These are phyloP conservation scores for Drosophila buzzatii DNA, from an alignment of 2,888 invertebrate genomes.

Conservation along the genomic window DNA sequence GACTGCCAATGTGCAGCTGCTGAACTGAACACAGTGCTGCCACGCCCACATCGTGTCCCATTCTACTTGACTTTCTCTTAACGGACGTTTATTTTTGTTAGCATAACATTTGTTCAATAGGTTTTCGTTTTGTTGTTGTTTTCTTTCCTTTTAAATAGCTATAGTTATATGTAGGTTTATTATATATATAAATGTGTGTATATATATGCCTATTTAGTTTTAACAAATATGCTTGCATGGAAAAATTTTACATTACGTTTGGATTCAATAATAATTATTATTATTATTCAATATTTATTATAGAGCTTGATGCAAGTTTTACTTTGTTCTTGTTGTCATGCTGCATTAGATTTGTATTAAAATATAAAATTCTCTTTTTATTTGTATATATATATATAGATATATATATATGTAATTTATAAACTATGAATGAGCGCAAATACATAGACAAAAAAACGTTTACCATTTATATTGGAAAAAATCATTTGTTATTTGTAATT, in stretches of 20 bases:
- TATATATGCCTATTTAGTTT: slow-evolving; percentile 46
- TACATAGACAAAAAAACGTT: slow-evolving; percentile 62
- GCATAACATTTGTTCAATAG: slow-evolving; percentile 45
- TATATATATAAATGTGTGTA: slow-evolving; percentile 35
- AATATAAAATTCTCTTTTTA: slow-evolving; percentile 65
- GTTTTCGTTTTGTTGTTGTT: slow-evolving; percentile 12
- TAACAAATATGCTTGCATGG: slow-evolving; percentile 57
- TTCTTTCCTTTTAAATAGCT: slow-evolving; percentile 41
- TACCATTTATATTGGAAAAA: slow-evolving; percentile 54
- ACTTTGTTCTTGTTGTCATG: slow-evolving; percentile 60
- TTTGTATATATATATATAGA: slow-evolving; percentile 25
- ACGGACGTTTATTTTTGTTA: slow-evolving; percentile 39
- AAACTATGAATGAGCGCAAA: slow-evolving; percentile 63
- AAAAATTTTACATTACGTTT: slow-evolving; percentile 67
- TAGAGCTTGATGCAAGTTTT: slow-evolving; percentile 52
- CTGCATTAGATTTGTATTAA: slow-evolving; percentile 64
- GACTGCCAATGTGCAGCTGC: not conserved
- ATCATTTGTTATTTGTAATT: slow-evolving; percentile 59
- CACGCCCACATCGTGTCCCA: slow-evolving; percentile 12
- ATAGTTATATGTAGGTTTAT: slow-evolving; percentile 21
- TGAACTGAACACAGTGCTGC: slow-evolving; percentile 2
- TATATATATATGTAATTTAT: slow-evolving; percentile 45
- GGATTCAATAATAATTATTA: slow-evolving; percentile 21
- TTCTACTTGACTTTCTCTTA: not conserved
- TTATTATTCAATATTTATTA: slow-evolving; percentile 37